Base-by-base conservation (phyloP, 2,797 vertebrate genomes). In the Pitangus sulphuratus region DNA sequence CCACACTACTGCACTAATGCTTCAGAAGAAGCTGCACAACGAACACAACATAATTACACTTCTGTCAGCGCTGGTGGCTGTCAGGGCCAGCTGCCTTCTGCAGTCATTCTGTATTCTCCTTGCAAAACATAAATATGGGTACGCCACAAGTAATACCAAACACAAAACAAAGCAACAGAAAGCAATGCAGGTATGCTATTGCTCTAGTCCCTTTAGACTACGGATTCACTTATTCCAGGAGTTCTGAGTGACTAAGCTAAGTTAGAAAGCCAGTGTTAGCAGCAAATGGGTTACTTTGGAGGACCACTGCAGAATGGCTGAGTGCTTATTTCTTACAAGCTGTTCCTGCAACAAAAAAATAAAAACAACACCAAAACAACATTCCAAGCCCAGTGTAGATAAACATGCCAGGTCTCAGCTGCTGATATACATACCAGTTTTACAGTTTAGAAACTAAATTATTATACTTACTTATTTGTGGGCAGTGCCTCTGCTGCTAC, bases 391-490 rank as follows among this genome's bases (percentile, higher is more conserved):
- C 56, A 68, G 14, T 39, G 44, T 13, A 92, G 50, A 84, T 90
- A 84, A 92, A 64, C 56, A 78, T 17, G 24, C 51, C 5, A 12
- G 48, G 40, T 69, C n/a, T 65, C 58, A 79, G 77, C 33, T 61
- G 48, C 56, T 83, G 33, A 51, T 78, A 53, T 2, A 53, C 1
- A 2, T 40, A 44, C n/a, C 25, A 50, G 28, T 19, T 81, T 48
- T 62, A 60, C 20, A 61, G 24, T 65, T 60, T 44, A 92, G 45
- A 78, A 84, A 57, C 28, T 0, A 58, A 72, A 31, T 22, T 4
- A 8, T 53, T 81, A 61, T 70, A 82, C 93, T 91, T 88, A 98
- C 98, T 94, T 88, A 26, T 87, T 84, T 51, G 48, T 62, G 48
- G 35, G 25, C 24, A 84, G 45, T 74, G 42, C 77, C 33, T 85